Percentiles rank a stretch among this genome's conserved stretches.
These are phyloP conservation scores for Clusia tigrina DNA, from an alignment of 2,888 invertebrate genomes.

Conservation along the genomic window DNA sequence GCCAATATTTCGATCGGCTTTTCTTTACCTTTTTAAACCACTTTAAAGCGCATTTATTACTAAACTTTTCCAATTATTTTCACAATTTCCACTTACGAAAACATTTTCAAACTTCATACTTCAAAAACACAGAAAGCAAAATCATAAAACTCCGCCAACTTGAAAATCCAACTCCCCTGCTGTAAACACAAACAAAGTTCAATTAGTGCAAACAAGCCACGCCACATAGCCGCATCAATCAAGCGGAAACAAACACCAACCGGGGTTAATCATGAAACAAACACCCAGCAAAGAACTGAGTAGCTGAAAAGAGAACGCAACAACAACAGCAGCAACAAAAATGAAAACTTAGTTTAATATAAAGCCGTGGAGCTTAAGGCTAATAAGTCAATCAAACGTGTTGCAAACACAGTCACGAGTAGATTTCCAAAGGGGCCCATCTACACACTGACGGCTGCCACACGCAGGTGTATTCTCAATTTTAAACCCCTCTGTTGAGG, in stretches of 20 bases:
- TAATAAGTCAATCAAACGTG: conserved; percentile 30
- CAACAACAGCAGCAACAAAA: conserved; percentile 12
- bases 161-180: not conserved
- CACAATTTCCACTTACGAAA: conserved; percentile 15
- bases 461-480: no score
- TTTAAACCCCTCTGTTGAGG: no score
- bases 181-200: conserved; percentile 27
- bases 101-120: not conserved
- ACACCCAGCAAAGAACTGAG: not conserved
- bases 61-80: conserved; percentile 42
- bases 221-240: conserved; percentile 37
- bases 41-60: conserved; percentile 30
- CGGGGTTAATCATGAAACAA: conserved; percentile 13
- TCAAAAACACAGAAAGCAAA: not conserved
- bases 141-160: conserved; percentile 6
- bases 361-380: conserved; percentile 27
- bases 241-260: conserved; percentile 31
- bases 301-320: not conserved
- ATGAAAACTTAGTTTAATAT: not conserved
- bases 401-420: conserved; percentile 12
- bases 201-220: conserved; percentile 39
- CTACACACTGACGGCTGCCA: no score
- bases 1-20: no score
- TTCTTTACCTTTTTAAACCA: not conserved
- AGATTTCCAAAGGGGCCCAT: conserved; percentile 16